Conservation (phyloP, 1,140 invertebrate genomes). For the Sogatella furcifera region DNA sequence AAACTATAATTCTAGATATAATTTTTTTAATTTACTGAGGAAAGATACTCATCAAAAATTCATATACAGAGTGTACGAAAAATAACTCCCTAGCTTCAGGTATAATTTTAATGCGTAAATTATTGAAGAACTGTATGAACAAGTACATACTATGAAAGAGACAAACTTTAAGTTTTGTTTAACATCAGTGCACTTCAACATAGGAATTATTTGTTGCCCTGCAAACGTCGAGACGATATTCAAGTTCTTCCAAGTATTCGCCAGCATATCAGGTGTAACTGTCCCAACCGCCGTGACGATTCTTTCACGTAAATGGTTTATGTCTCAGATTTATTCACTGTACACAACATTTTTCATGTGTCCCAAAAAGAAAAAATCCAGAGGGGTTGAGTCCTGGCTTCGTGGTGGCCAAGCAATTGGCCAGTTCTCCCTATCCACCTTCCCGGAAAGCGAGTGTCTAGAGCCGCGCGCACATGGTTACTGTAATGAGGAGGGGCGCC, state of each 20-base stretch:
- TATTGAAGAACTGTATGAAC: not conserved
- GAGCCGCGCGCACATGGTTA: not conserved
- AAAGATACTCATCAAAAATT: not conserved
- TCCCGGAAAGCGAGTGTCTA: slow-evolving; percentile 4
- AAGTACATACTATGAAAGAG: not conserved
- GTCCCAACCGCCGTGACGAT: slow-evolving; percentile 3
- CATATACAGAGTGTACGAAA: slow-evolving; percentile 1
- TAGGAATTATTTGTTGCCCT: slow-evolving; percentile 14
- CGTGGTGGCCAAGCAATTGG: slow-evolving; percentile 3
- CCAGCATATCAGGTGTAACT: slow-evolving; percentile 9
- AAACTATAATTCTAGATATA: too few species aligned
- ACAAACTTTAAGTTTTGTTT: slow-evolving; percentile 6
- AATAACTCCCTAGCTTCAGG: slow-evolving; percentile 4
- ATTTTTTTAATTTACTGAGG: too few species aligned
- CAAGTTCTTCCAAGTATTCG: slow-evolving; percentile 7
- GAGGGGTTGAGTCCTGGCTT: not conserved
- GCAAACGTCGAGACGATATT: slow-evolving; percentile 13
- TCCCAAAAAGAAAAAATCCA: slow-evolving; percentile 1
- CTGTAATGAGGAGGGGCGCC: slow-evolving; percentile 1
- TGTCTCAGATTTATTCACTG: not conserved
- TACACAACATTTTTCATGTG: slow-evolving; percentile 3
- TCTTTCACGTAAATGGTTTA: slow-evolving; percentile 2
- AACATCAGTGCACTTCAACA: slow-evolving; percentile 6
- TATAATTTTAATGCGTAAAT: slow-evolving; percentile 10
- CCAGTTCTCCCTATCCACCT: not conserved